phyloP scores from a whole-genome alignment of 2,888 invertebrate species.

The Ommatoiulus sabulosus region DNA sequence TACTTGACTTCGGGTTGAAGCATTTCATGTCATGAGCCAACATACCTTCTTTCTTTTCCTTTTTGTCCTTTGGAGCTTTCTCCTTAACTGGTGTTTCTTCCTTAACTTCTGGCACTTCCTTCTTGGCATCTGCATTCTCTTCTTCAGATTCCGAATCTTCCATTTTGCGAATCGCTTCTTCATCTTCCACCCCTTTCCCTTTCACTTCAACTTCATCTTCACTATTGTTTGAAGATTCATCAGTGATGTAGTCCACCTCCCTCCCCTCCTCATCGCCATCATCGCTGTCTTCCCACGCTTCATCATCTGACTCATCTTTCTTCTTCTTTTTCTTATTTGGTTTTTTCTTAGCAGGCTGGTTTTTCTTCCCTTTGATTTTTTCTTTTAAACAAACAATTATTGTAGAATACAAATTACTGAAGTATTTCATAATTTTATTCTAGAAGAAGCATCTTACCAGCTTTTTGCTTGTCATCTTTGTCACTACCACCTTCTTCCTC shows the following conservation, averaged over 20 bases:
- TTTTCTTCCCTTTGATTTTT: conserved; percentile 67
- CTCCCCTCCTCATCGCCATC: conserved; percentile 97
- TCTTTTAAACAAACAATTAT: conserved; percentile 50
- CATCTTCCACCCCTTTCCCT: conserved; percentile 89
- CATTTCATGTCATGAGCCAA: no score
- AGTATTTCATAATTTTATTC: neutral
- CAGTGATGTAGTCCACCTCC: conserved; percentile 94
- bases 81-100: conserved; percentile 57
- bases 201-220: conserved; percentile 70
- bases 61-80: conserved; percentile 59
- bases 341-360: conserved; percentile 77
- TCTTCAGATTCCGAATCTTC: conserved; percentile 90
- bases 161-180: conserved; percentile 86
- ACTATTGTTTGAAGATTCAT: conserved; percentile 73
- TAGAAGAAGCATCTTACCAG: neutral
- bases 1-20: no score
- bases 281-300: conserved; percentile 95
- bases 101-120: conserved; percentile 74
- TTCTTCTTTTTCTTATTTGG: conserved; percentile 78
- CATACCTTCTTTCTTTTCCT: conserved; percentile 59
- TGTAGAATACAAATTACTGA: neutral
- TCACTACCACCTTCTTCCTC: conserved; percentile 76
- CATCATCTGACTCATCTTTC: conserved; percentile 74
- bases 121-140: conserved; percentile 78
- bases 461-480: conserved; percentile 67